Percentiles rank a stretch among this genome's conserved stretches.
Evolutionary conservation across 2,113 vertebrate genomes (phyloP).

Genomic region (Amblyornis subalaris): DNA sequence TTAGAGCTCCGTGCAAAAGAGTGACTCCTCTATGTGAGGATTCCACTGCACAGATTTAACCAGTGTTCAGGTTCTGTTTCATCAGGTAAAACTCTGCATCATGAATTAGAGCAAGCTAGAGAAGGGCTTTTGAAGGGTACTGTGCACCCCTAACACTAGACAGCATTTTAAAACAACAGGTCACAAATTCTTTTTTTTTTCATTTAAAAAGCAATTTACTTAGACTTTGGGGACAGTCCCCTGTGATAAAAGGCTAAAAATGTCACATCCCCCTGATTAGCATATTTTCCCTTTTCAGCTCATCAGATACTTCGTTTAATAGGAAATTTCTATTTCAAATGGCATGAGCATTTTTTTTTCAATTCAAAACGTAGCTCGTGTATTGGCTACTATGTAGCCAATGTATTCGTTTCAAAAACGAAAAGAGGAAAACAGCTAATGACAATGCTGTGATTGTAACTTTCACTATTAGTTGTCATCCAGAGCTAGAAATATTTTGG

Average conservation of each 20-base stretch:
- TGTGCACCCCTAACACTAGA: neutral
- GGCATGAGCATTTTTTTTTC: neutral
- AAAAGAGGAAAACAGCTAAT: slow-evolving; percentile 10
- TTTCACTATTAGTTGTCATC: neutral
- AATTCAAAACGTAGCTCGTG: neutral
- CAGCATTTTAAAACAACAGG: neutral
- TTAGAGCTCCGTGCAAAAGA: neutral
- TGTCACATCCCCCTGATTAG: neutral
- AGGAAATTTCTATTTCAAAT: neutral
- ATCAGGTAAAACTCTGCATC: slow-evolving; percentile 40
- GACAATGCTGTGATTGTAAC: neutral
- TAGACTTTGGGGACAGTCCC: neutral
- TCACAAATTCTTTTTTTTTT: neutral
- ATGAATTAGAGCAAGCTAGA: slow-evolving; percentile 37
- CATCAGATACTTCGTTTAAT: neutral
- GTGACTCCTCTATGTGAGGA: neutral
- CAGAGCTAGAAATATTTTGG: slow-evolving; percentile 10
- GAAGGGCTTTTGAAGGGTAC: neutral
- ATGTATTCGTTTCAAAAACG: neutral
- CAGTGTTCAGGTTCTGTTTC: neutral
- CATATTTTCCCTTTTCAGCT: neutral
- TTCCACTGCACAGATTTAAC: neutral
- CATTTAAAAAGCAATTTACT: neutral
- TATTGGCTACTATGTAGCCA: neutral
- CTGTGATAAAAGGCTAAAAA: neutral